Evolutionary conservation across 1,140 invertebrate genomes (phyloP).

Genomic region (Drosophila pruinosa): DNA sequence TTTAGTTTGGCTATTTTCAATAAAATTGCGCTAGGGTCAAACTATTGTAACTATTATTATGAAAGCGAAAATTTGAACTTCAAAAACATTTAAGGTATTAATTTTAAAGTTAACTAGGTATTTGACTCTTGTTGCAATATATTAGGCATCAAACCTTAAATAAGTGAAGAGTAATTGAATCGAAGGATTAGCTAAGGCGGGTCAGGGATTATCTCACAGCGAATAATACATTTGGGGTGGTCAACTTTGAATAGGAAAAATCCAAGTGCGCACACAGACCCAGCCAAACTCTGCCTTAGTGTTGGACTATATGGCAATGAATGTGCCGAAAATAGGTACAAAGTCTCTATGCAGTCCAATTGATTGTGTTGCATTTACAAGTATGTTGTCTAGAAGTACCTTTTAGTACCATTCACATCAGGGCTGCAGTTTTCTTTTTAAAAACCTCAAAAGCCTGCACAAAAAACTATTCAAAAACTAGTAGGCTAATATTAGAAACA

Average conservation of each 20-base stretch:
- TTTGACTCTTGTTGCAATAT: neutral
- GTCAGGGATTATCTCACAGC: neutral
- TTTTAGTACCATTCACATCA: neutral
- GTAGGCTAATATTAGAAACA: neutral
- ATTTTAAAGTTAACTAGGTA: neutral
- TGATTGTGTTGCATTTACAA: neutral
- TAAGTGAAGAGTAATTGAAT: neutral
- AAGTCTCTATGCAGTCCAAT: neutral
- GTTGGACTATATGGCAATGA: neutral
- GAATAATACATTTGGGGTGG: neutral
- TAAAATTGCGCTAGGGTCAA: no score
- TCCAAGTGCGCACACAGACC: neutral
- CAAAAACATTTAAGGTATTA: neutral
- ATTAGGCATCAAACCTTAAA: neutral
- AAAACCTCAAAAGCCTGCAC: neutral
- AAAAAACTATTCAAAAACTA: neutral
- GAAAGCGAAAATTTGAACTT: no score
- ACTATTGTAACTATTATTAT: neutral
- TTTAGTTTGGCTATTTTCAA: neutral
- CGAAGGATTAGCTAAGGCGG: neutral
- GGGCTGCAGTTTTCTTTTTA: neutral
- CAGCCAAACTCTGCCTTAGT: no score
- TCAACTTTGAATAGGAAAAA: neutral
- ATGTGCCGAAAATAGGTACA: neutral
- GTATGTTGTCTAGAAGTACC: neutral